Percentiles rank a stretch among this genome's conserved stretches.
These are phyloP conservation scores for Eulemur albifrons DNA, from an alignment of 2,797 vertebrate species.

Conservation along the genomic window DNA sequence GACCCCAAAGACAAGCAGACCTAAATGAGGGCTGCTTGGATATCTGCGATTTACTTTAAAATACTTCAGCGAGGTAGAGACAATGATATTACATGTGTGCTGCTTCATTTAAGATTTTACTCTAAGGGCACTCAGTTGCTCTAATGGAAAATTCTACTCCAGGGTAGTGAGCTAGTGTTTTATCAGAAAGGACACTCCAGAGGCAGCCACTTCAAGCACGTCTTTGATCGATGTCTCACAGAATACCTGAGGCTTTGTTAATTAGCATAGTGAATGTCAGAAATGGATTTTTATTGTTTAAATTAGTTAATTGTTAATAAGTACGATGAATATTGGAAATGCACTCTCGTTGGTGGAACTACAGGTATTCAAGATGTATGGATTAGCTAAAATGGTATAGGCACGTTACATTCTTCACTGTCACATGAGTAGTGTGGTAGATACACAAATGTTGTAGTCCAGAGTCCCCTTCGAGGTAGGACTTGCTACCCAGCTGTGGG, in stretches of 20 bases:
- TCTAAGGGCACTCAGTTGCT: background rate
- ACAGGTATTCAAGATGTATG: background rate
- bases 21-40: background rate
- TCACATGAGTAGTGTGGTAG: background rate
- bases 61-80: background rate
- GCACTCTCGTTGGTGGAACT: background rate
- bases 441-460: too few species aligned
- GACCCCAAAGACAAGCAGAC: background rate
- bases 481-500: background rate
- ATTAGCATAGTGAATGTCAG: conserved; percentile 14
- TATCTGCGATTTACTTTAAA: background rate
- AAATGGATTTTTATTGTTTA: conserved; percentile 53
- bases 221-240: background rate
- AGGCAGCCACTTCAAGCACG: background rate
- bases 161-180: background rate
- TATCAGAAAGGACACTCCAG: conserved; percentile 19
- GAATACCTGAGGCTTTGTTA: conserved; percentile 2
- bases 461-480: background rate
- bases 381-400: background rate
- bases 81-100: background rate
- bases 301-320: conserved; percentile 38
- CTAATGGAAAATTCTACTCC: conserved; percentile 44
- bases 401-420: background rate
- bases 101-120: background rate
- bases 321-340: background rate